phyloP scores from a whole-genome alignment of 1,140 invertebrate species.

The Brachionus koreanus region DNA sequence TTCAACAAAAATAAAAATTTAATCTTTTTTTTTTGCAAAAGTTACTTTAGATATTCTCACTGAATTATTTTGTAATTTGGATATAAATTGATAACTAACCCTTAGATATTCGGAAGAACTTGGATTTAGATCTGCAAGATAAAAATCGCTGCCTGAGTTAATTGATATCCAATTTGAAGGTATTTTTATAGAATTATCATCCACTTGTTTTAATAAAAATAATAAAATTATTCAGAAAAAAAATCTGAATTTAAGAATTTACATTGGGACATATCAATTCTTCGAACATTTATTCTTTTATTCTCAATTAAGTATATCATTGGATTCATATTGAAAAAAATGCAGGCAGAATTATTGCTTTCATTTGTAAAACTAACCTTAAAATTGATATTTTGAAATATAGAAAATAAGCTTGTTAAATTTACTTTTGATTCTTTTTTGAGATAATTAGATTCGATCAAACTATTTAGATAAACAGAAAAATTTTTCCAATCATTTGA shows the following conservation, averaged over 20 bases:
- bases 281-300: neutral
- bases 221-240: neutral
- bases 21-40: neutral
- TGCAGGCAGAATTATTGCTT: neutral
- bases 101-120: neutral
- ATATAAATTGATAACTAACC: neutral
- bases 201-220: neutral
- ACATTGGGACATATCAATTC: neutral
- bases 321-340: neutral
- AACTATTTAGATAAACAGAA: constrained; percentile 16
- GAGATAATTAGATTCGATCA: neutral
- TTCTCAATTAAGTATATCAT: neutral
- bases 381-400: neutral
- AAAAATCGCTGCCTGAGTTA: neutral
- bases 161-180: neutral
- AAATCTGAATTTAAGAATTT: neutral
- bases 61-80: neutral
- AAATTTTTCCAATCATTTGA: neutral
- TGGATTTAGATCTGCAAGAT: neutral
- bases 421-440: neutral
- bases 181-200: neutral
- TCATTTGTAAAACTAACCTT: neutral
- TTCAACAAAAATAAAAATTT: neutral
- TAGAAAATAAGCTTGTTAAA: neutral
- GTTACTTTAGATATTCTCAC: neutral